Evolutionary conservation across 2,113 vertebrate genomes (phyloP).

Genomic region (Vanacampus margaritifer): DNA sequence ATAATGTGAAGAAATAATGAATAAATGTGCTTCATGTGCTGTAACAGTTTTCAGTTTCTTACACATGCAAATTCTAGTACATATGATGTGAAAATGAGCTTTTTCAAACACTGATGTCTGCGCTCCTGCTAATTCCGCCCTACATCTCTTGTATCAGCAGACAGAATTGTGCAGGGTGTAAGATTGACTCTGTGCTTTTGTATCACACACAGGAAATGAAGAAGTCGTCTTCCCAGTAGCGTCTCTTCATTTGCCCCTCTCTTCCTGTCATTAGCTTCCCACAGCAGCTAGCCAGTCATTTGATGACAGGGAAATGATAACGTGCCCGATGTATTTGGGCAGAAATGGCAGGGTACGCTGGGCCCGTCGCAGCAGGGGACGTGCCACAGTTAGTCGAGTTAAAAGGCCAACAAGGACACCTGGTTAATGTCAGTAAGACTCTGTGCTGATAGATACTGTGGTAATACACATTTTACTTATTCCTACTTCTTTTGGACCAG

Average conservation of each 20-base stretch:
- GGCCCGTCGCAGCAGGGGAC: conserved; percentile 83
- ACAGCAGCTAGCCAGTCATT: conserved; percentile 92
- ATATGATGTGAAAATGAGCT: neutral
- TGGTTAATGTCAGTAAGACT: conserved; percentile 56
- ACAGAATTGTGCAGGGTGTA: conserved; percentile 84
- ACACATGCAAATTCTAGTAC: neutral
- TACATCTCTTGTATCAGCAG: conserved; percentile 86
- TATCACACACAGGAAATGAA: conserved; percentile 80
- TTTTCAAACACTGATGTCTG: conserved; percentile 69
- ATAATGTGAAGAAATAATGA: neutral
- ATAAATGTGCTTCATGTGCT: neutral
- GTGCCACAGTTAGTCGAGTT: conserved; percentile 86
- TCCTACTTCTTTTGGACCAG: neutral
- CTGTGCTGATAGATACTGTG: neutral
- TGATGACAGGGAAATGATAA: conserved; percentile 98
- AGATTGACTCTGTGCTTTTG: conserved; percentile 85
- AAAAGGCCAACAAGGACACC: conserved; percentile 72
- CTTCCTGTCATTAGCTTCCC: conserved; percentile 85
- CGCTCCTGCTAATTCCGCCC: conserved; percentile 89
- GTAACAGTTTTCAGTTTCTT: neutral
- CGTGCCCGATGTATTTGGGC: conserved; percentile 86
- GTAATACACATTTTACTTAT: neutral
- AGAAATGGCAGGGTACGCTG: conserved; percentile 92
- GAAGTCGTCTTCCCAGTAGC: conserved; percentile 78
- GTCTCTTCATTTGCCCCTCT: conserved; percentile 83